Conservation (phyloP, 1,140 invertebrate species). For the Lanistes nyassanus region DNA sequence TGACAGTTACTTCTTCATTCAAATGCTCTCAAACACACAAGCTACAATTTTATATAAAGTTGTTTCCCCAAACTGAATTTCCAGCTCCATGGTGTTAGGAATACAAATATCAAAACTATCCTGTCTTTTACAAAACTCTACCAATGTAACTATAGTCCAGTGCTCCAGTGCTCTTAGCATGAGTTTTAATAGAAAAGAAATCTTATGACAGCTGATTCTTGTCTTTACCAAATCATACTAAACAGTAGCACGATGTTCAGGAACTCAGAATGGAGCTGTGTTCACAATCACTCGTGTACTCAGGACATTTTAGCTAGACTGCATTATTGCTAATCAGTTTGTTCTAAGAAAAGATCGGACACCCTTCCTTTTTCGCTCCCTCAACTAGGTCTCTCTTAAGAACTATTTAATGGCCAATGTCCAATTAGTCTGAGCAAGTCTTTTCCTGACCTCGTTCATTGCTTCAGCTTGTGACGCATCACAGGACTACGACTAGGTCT, state of each 20-base stretch:
- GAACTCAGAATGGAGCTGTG: background rate
- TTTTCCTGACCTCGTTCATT: background rate
- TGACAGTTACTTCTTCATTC: too few species aligned
- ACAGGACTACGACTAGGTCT: slow-evolving; percentile 42
- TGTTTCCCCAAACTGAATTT: too few species aligned
- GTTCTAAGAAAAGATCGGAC: background rate
- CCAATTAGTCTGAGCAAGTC: background rate
- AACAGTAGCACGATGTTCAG: too few species aligned
- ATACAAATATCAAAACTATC: slow-evolving; percentile 3
- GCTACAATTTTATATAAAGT: too few species aligned
- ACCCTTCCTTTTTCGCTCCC: background rate
- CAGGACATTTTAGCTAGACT: background rate
- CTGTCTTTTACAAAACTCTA: background rate
- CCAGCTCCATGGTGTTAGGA: too few species aligned
- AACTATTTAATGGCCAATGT: background rate
- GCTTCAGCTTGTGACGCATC: slow-evolving; percentile 44
- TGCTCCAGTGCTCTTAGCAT: background rate
- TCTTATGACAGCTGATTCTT: background rate
- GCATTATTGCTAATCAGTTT: background rate
- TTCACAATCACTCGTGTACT: background rate
- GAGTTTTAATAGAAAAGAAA: background rate
- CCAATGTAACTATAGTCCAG: background rate
- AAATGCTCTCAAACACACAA: too few species aligned
- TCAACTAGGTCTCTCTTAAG: background rate
- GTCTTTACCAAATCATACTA: background rate